Base-by-base conservation (phyloP, 2,113 vertebrate genomes). In the Hiodon alosoides region DNA sequence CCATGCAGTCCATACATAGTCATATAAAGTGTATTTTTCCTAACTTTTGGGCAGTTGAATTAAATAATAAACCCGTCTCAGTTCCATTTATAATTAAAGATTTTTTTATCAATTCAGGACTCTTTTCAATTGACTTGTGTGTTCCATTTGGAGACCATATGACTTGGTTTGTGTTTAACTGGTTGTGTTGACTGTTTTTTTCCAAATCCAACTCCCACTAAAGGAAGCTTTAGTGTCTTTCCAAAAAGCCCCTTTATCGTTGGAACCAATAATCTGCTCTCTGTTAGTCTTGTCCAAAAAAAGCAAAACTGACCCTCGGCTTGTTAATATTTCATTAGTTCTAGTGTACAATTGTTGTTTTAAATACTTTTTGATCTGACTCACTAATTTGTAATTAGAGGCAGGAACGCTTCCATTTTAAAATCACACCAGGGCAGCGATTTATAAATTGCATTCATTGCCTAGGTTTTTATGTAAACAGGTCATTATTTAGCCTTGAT, bases 261-360 rank as follows among this genome's bases (percentile, higher is more conserved):
- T 58, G 69, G 67, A 71, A 57, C 76, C 80, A 79, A 76, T 77
- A 68, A 68, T 74, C 48, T 67, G 66, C 78, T 72, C 73, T 73
- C 75, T 88, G 80, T 87, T 86, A 87, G 83, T 59, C 65, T 70
- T 4, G 61, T 89, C 88, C 87, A 90, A 87, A 77, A 80, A 80
- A 85, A 87, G 81, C 84, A 85, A 81, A 80, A 78, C 69, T 79
- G 83, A 71, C 74, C 74, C 80, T 81, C 78, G 73, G 81, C 81
- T 86, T 86, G 89, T 90, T 89, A 87, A 87, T 88, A 86, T 86
- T 82, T 80, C 81, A 90, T 91, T 90, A 89, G 80, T 81, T 68
- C 79, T 5, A 81, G 72, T 81, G 82, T 62, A 54, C 52, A 85
- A 81, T 79, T 82, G 85, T 84, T 88, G 77, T 88, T 87, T 86